A percentile compares a stretch with the other conserved stretches of the same genome.
phyloP scores from a whole-genome alignment of 1,140 invertebrate genomes.

The Formica exsecta region DNA sequence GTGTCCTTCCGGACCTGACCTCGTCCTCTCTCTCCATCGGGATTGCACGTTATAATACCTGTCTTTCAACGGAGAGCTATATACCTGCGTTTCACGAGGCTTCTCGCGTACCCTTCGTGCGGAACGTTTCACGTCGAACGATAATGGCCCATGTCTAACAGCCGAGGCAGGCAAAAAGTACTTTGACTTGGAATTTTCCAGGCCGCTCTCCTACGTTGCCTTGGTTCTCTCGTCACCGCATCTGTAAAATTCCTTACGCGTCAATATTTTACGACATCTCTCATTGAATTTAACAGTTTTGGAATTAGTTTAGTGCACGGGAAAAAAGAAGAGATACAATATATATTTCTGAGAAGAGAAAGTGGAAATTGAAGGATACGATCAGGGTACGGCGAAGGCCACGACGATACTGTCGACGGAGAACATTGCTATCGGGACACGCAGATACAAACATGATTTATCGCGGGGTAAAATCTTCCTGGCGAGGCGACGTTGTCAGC shows the following conservation, averaged over 20 bases:
- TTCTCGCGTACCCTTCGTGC: conserved; percentile 28
- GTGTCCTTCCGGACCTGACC: conserved; percentile 68
- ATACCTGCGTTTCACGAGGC: conserved; percentile 64
- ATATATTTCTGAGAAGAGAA: background rate
- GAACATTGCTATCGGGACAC: no score
- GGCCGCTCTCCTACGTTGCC: conserved; percentile 14
- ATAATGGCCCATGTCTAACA: conserved; percentile 40
- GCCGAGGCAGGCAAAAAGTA: conserved; percentile 35
- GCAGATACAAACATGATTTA: conserved; percentile 48
- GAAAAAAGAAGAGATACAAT: background rate
- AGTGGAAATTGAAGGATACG: background rate
- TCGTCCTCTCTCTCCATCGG: conserved; percentile 47
- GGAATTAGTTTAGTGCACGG: background rate
- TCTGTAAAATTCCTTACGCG: background rate
- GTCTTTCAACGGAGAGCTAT: conserved; percentile 30
- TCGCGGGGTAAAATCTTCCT: conserved; percentile 52
- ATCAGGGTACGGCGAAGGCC: no score
- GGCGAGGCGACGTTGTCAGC: conserved; percentile 36
- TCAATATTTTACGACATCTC: background rate
- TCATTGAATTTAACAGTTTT: background rate
- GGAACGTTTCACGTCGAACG: conserved; percentile 58
- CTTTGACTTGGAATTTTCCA: conserved; percentile 53
- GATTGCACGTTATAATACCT: conserved; percentile 33
- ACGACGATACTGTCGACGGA: background rate
- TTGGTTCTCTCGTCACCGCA: background rate